phyloP scores from a whole-genome alignment of 2,797 vertebrate genomes.

The Chelmon rostratus region DNA sequence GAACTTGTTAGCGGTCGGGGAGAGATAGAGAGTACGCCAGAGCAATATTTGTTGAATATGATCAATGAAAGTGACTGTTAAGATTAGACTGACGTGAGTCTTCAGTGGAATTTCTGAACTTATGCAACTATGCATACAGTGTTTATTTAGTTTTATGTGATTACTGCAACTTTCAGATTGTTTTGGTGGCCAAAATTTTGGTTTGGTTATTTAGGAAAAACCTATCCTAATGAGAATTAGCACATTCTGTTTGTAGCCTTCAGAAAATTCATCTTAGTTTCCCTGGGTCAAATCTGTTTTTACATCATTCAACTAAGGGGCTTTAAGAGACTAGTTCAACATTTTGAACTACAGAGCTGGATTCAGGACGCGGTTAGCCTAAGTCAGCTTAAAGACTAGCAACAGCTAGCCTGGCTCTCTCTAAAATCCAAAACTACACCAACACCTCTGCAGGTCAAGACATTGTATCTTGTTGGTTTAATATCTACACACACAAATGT shows the following conservation, averaged over 20 bases:
- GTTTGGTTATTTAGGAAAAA: neutral
- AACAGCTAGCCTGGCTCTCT: too few relatives aligned
- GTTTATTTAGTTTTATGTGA: too few relatives aligned
- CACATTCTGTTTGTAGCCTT: neutral
- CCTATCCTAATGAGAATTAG: neutral
- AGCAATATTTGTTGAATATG: neutral
- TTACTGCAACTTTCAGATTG: neutral
- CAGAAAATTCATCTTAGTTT: neutral
- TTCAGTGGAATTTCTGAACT: neutral
- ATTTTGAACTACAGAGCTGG: neutral
- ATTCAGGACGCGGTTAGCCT: neutral
- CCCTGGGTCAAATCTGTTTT: neutral
- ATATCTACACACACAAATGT: neutral
- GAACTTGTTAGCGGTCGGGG: constrained; percentile 5
- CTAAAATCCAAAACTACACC: neutral
- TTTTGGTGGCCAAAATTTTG: neutral
- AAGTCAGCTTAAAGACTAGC: neutral
- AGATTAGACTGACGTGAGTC: neutral
- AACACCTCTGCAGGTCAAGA: neutral
- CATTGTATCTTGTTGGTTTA: neutral
- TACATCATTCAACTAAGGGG: neutral
- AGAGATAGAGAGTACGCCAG: constrained; percentile 14
- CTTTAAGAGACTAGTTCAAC: neutral
- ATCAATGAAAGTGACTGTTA: neutral
- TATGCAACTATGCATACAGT: too few relatives aligned